Evolutionary conservation across 2,888 invertebrate species (phyloP).

Genomic region (Dexiosoma caninum): DNA sequence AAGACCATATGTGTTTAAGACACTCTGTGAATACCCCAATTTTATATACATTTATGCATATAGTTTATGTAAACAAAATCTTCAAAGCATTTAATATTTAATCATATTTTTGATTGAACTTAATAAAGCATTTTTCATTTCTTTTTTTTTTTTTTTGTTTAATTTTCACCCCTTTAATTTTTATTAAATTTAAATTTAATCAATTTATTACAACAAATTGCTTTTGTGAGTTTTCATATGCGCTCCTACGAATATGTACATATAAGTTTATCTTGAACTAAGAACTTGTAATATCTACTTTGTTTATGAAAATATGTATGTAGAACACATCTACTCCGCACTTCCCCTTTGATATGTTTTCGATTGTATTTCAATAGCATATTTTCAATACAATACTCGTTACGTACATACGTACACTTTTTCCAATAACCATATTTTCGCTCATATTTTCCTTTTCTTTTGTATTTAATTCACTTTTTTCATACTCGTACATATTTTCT

Average conservation of each 20-base stretch:
- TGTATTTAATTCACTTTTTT: slow-evolving; percentile 41
- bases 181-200: slow-evolving; percentile 17
- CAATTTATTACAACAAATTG: slow-evolving; percentile 29
- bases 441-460: slow-evolving; percentile 39
- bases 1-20: too few species aligned
- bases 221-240: background rate
- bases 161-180: background rate
- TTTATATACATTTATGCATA: too few species aligned
- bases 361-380: slow-evolving; percentile 26
- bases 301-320: slow-evolving; percentile 5
- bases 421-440: slow-evolving; percentile 44
- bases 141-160: background rate
- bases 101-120: too few species aligned
- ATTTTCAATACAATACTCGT: slow-evolving; percentile 22
- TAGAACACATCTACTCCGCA: slow-evolving; percentile 5
- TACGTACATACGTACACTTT: background rate
- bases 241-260: background rate
- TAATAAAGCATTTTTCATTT: too few species aligned
- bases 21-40: too few species aligned
- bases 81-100: too few species aligned
- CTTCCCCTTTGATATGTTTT: background rate
- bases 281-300: slow-evolving; percentile 1
- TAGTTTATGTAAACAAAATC: too few species aligned
- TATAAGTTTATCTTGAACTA: background rate
- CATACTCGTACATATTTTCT: background rate